phyloP scores from a whole-genome alignment of 2,113 vertebrate genomes.

The Coptodon bakossiorum region DNA sequence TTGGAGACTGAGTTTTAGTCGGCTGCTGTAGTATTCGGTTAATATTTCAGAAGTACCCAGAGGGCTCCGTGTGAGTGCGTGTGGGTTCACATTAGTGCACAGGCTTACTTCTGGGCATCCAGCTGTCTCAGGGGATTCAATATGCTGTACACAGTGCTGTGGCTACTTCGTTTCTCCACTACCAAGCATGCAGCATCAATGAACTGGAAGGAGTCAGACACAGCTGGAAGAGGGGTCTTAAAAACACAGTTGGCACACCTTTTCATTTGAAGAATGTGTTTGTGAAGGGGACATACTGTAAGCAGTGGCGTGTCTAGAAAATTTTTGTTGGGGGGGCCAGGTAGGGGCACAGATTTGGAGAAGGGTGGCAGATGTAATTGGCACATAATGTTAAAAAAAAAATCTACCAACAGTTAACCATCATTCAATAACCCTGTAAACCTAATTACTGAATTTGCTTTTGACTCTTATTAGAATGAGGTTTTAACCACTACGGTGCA shows the following conservation, averaged over 20 bases:
- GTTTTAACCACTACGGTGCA: too few relatives aligned
- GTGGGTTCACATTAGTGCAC: slow-evolving; percentile 4
- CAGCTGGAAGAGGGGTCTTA: background rate
- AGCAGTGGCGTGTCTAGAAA: too few relatives aligned
- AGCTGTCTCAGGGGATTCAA: background rate
- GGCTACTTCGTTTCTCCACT: slow-evolving; percentile 3
- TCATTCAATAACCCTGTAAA: too few relatives aligned
- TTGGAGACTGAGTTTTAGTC: background rate
- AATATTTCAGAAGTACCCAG: slow-evolving; percentile 34
- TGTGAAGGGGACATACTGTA: background rate
- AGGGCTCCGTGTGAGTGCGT: background rate
- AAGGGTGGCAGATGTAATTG: too few relatives aligned
- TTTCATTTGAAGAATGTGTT: background rate
- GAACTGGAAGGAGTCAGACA: background rate
- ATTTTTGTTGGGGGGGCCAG: too few relatives aligned
- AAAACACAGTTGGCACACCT: background rate
- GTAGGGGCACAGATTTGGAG: too few relatives aligned
- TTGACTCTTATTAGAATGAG: too few relatives aligned
- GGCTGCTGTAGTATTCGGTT: slow-evolving; percentile 5
- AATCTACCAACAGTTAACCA: too few relatives aligned
- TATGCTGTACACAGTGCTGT: slow-evolving; percentile 16
- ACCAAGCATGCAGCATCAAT: background rate
- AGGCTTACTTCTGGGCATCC: background rate
- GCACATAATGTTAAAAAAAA: too few relatives aligned
- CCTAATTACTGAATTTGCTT: too few relatives aligned